phyloP scores from a whole-genome alignment of 2,888 invertebrate species.

The Scaptomyza polygonia region DNA sequence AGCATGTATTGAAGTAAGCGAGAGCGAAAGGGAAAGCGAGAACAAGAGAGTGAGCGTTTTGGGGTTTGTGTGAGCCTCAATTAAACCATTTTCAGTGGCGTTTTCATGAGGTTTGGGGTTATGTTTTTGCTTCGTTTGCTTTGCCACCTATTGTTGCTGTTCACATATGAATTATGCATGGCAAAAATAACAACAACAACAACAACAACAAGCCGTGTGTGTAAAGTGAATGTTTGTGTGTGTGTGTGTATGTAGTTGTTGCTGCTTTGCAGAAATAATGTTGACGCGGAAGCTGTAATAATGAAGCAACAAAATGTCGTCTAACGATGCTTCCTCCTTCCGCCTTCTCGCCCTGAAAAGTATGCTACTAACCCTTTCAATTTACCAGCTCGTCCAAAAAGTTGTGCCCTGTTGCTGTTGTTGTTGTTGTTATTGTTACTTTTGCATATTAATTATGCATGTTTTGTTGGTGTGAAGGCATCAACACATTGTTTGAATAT shows the following conservation, averaged over 20 bases:
- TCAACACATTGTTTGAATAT: constrained; percentile 82
- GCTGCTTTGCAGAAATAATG: constrained; percentile 75
- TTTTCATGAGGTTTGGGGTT: constrained; percentile 62
- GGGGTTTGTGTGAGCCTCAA: constrained; percentile 61
- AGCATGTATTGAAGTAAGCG: constrained; percentile 3
- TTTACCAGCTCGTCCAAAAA: constrained; percentile 70
- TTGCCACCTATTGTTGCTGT: constrained; percentile 74
- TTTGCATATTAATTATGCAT: constrained; percentile 81
- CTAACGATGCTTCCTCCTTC: constrained; percentile 40
- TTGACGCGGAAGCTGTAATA: constrained; percentile 82
- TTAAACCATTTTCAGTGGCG: constrained; percentile 77
- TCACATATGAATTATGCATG: constrained; percentile 81
- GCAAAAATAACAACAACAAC: constrained; percentile 54
- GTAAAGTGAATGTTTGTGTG: constrained; percentile 7
- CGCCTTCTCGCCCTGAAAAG: constrained; percentile 43
- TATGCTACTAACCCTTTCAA: constrained; percentile 74
- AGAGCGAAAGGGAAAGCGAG: neutral
- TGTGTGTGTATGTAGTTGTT: constrained; percentile 32
- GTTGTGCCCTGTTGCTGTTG: constrained; percentile 60
- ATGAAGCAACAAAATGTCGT: constrained; percentile 80
- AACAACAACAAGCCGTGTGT: constrained; percentile 30
- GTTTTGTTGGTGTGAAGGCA: constrained; percentile 79
- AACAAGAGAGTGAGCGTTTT: constrained; percentile 4
- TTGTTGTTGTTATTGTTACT: constrained; percentile 55
- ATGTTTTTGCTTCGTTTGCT: constrained; percentile 68